Conservation (phyloP, 1,140 invertebrate species). For the Coelopa frigida region DNA sequence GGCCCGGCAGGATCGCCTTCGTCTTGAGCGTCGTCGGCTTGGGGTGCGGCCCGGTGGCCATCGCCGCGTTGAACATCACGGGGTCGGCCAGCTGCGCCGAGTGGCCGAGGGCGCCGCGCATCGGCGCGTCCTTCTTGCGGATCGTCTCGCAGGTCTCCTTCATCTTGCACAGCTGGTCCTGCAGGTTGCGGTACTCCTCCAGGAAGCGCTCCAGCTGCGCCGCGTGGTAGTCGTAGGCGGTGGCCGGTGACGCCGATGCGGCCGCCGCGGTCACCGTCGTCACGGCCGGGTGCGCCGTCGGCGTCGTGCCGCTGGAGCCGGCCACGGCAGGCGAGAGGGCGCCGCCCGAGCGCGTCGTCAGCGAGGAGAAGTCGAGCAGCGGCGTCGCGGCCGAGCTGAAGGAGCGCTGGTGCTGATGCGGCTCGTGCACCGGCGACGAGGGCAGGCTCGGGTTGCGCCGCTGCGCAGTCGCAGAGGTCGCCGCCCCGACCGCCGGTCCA, state of each 20-base stretch:
- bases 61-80: constrained; percentile 37
- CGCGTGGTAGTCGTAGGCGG: constrained; percentile 65
- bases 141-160: constrained; percentile 65
- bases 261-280: constrained; percentile 8
- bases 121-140: constrained; percentile 47
- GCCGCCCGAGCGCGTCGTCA: constrained; percentile 26
- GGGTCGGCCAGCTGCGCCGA: constrained; percentile 40
- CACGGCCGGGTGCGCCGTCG: constrained; percentile 5
- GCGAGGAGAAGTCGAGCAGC: constrained; percentile 33
- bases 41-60: constrained; percentile 37
- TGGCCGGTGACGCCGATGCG: constrained; percentile 10
- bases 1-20: constrained; percentile 49
- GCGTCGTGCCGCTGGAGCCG: constrained; percentile 34
- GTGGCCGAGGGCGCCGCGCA: constrained; percentile 41
- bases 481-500: neutral
- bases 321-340: constrained; percentile 7
- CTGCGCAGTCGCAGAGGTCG: constrained; percentile 3
- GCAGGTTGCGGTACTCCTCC: constrained; percentile 65
- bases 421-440: constrained; percentile 31
- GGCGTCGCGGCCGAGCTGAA: constrained; percentile 41
- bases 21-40: constrained; percentile 51
- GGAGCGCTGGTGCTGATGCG: constrained; percentile 32
- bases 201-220: constrained; percentile 68
- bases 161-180: constrained; percentile 68
- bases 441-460: constrained; percentile 29